Evolutionary conservation across 2,888 invertebrate species (phyloP).

Genomic region (Andrena praecox): DNA sequence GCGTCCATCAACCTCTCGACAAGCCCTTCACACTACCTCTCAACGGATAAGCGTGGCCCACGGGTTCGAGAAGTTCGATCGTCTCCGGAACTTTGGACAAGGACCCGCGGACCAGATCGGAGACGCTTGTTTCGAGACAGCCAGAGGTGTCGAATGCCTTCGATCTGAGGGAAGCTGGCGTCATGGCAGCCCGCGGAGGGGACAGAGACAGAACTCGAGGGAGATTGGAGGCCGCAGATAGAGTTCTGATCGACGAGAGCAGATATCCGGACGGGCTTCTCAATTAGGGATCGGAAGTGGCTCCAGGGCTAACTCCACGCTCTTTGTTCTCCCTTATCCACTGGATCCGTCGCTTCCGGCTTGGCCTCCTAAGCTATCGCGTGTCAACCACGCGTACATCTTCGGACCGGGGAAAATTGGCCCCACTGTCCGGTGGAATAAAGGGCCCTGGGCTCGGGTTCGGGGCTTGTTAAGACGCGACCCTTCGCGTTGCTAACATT

Average conservation of each 20-base stretch:
- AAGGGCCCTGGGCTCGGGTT: constrained; percentile 64
- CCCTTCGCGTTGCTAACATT: constrained; percentile 60
- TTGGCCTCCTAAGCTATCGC: constrained; percentile 56
- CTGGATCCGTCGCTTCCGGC: constrained; percentile 60
- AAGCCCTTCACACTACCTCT: constrained; percentile 27
- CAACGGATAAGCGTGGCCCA: constrained; percentile 43
- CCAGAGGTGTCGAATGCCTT: constrained; percentile 39
- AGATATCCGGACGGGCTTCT: constrained; percentile 69
- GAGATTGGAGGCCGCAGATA: constrained; percentile 38
- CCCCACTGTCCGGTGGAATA: constrained; percentile 59
- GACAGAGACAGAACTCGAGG: neutral
- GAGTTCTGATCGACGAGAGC: constrained; percentile 60
- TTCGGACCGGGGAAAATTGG: constrained; percentile 54
- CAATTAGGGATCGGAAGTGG: constrained; percentile 75
- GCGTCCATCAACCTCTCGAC: constrained; percentile 38
- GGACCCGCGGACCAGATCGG: constrained; percentile 21
- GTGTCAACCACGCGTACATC: constrained; percentile 58
- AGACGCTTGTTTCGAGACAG: constrained; percentile 35
- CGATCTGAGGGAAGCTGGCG: neutral
- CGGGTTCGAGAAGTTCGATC: constrained; percentile 30
- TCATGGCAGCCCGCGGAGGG: neutral
- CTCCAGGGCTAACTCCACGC: constrained; percentile 64
- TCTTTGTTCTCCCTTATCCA: constrained; percentile 66
- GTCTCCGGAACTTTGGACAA: constrained; percentile 52
- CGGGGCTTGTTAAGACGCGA: constrained; percentile 69